A percentile compares a stretch with the other conserved stretches of the same genome.
Conservation (phyloP, 2,888 invertebrate species). For the Terebella lapidaria region DNA sequence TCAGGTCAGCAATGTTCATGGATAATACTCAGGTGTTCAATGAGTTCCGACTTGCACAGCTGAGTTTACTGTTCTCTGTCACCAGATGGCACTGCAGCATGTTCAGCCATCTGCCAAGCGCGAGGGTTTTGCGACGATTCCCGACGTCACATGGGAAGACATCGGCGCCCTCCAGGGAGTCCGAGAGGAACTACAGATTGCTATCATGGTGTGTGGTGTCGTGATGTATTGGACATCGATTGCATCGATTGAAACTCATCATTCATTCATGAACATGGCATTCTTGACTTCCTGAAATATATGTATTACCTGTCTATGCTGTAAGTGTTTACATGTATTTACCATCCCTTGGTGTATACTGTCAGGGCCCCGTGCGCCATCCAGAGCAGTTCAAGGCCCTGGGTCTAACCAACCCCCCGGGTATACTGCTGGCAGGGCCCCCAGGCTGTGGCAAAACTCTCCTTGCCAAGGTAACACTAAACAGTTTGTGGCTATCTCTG, state of each 20-base stretch:
- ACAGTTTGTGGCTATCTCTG: too few species aligned
- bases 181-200: conserved; percentile 81
- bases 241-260: neutral
- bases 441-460: conserved; percentile 87
- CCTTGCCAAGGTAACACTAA: conserved; percentile 76
- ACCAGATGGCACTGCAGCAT: conserved; percentile 71
- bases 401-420: conserved; percentile 77
- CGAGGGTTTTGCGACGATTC: conserved; percentile 96
- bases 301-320: too few species aligned
- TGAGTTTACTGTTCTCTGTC: too few species aligned
- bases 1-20: conserved; percentile 34
- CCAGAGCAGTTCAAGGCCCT: conserved; percentile 73
- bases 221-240: neutral
- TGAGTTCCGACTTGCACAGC: too few species aligned
- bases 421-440: conserved; percentile 91
- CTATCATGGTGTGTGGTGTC: conserved; percentile 69
- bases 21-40: too few species aligned
- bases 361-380: conserved; percentile 82
- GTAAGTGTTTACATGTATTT: too few species aligned
- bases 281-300: too few species aligned
- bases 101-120: conserved; percentile 90
- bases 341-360: too few species aligned
- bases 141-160: conserved; percentile 95
- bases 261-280: too few species aligned
- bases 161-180: conserved; percentile 86